Evolutionary conservation across 2,888 invertebrate species (phyloP).

Genomic region (Lycophotia porphyrea): DNA sequence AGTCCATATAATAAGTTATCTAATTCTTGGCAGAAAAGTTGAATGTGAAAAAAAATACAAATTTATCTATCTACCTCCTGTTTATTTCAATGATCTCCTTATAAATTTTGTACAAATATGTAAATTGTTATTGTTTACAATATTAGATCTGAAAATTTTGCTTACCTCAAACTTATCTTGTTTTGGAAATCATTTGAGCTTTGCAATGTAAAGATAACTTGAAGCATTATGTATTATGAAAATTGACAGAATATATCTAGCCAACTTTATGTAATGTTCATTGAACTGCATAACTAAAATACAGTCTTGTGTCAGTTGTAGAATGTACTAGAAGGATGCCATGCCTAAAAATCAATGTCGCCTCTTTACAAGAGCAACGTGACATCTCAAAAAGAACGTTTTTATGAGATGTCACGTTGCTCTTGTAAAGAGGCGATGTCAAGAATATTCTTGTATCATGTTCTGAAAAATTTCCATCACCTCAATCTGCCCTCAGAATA

Average conservation of each 20-base stretch:
- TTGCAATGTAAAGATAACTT: not conserved
- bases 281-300: not conserved
- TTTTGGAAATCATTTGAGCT: not conserved
- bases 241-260: no score
- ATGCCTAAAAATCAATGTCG: not conserved
- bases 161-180: not conserved
- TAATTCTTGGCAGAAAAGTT: not conserved
- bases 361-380: no score
- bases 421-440: no score
- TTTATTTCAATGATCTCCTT: not conserved
- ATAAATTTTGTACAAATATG: not conserved
- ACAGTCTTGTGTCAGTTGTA: not conserved
- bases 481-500: not conserved
- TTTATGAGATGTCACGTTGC: no score
- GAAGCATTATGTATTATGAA: not conserved
- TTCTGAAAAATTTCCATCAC: not conserved
- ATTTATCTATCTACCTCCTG: not conserved
- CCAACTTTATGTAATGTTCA: not conserved
- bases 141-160: not conserved
- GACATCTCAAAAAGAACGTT: no score
- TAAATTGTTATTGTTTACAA: slow-evolving; percentile 10
- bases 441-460: no score
- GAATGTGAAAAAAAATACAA: not conserved
- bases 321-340: not conserved
- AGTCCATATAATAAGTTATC: not conserved